phyloP scores from a whole-genome alignment of 1,140 invertebrate genomes.

The Drosophila melanica region DNA sequence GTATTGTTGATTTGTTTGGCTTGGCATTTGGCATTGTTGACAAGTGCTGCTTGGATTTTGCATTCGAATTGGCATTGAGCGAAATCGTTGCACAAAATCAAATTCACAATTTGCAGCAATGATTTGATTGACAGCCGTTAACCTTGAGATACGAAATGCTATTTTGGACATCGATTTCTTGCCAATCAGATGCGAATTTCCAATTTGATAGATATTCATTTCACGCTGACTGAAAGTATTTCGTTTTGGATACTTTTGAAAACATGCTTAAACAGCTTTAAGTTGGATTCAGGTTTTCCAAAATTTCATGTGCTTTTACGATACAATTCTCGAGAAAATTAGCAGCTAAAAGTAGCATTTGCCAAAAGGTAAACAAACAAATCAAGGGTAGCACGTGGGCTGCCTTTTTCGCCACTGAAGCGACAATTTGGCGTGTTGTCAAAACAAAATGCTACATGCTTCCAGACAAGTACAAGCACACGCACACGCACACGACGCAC shows the following conservation, averaged over 20 bases:
- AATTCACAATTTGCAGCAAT: conserved; percentile 58
- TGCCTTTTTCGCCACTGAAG: conserved; percentile 38
- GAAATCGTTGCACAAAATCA: conserved; percentile 57
- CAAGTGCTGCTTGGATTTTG: conserved; percentile 43
- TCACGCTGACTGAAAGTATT: too few species aligned
- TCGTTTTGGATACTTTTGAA: too few species aligned
- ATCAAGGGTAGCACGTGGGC: conserved; percentile 58
- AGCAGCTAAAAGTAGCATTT: neutral
- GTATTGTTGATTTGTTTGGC: conserved; percentile 55
- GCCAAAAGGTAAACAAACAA: conserved; percentile 59
- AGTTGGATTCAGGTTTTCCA: too few species aligned
- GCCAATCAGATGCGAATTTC: conserved; percentile 34
- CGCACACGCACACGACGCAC: conserved; percentile 15
- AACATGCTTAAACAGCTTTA: too few species aligned
- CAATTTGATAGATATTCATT: conserved; percentile 3
- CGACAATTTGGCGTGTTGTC: conserved; percentile 69
- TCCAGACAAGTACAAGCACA: conserved; percentile 17
- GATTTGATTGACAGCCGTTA: conserved; percentile 60
- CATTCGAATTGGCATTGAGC: conserved; percentile 45
- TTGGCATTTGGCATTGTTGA: conserved; percentile 53
- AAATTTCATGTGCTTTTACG: too few species aligned
- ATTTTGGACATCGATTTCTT: conserved; percentile 41
- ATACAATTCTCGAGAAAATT: too few species aligned
- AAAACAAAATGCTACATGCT: conserved; percentile 64
- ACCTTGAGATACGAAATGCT: conserved; percentile 43